Evolutionary conservation across 2,888 invertebrate genomes (phyloP), one percentile per base, ranked within the genome.

Genomic region (Pachliopta kotzebuea): DNA sequence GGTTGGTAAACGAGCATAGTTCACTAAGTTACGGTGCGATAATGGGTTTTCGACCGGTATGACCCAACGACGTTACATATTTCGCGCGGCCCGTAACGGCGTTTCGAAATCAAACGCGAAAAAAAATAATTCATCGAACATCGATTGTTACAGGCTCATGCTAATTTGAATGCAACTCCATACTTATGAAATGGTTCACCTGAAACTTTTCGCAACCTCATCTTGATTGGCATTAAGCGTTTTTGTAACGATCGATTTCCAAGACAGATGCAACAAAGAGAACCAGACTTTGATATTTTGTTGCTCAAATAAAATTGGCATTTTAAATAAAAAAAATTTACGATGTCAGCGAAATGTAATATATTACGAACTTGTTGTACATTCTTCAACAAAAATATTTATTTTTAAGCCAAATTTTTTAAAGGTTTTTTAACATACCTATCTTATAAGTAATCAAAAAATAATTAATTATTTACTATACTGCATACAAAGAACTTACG

Each of bases 31-130:
- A 69, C 67, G 65, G 64, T 71, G 72, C 74, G 79, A 74, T 82
- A 83, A 83, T 82, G 79, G 76, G 76, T 76, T 76, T 81, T 79
- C 72, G 73, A 74, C 78, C 77, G 83, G 76, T 84, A 81, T 85
- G 85, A 79, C 80, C 79, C 82, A 87, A 84, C 77, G 80, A 80
- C 80, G 87, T 88, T 86, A 84, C 86, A 88, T 83, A 86, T 86
- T 87, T 83, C 75, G 80, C 76, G 71, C 82, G 80, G 81, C 89
- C 85, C 86, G 89, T 84, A 84, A 85, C 89, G 82, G 69, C 70
- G 74, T 89, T 85, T 76, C 75, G 81, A 85, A 84, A 85, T 79
- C 72, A 65, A 74, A 74, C 76, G 76, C 69, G 11, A 37, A 37
- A 37, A 37, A 77, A 84, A 87, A 85, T 26, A 84, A 79, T 76